Conservation (phyloP, 2,888 invertebrate species). For the Drosophila prostipennis region DNA sequence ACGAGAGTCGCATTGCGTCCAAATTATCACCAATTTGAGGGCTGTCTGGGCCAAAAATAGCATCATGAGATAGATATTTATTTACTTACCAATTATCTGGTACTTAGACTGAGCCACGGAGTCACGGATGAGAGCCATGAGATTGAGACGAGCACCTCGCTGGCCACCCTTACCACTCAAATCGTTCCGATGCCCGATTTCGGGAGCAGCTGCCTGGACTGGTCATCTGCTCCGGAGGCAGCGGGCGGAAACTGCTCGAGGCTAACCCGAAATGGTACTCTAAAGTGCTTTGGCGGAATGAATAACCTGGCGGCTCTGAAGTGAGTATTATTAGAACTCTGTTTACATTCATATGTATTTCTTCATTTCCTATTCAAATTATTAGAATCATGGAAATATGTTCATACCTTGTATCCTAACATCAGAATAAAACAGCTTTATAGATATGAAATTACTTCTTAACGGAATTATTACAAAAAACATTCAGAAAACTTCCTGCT, state of each 20-base stretch:
- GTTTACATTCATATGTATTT: neutral
- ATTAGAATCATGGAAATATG: neutral
- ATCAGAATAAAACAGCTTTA: neutral
- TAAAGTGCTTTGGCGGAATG: constrained; percentile 82
- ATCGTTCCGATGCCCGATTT: constrained; percentile 1
- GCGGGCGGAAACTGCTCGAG: constrained; percentile 78
- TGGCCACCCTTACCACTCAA: neutral
- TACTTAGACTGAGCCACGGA: constrained; percentile 22
- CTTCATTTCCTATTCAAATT: too few species aligned
- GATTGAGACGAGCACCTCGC: neutral
- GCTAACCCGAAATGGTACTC: constrained; percentile 60
- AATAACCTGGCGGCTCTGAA: constrained; percentile 73
- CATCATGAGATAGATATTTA: constrained; percentile 7
- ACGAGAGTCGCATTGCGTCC: constrained; percentile 22
- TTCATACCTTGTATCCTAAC: neutral
- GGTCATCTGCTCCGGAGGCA: constrained; percentile 77
- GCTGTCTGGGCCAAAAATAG: constrained; percentile 30
- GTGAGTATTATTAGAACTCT: constrained; percentile 44
- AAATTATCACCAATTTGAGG: constrained; percentile 38
- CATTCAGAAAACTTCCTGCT: too few species aligned
- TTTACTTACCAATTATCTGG: constrained; percentile 26
- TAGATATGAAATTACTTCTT: too few species aligned
- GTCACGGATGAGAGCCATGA: constrained; percentile 1
- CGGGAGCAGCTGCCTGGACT: constrained; percentile 68
- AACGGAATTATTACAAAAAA: too few species aligned